Percentiles rank a stretch among this genome's conserved stretches.
Evolutionary conservation across 1,140 invertebrate genomes (phyloP).

Genomic region (Drosophila ercepeae): DNA sequence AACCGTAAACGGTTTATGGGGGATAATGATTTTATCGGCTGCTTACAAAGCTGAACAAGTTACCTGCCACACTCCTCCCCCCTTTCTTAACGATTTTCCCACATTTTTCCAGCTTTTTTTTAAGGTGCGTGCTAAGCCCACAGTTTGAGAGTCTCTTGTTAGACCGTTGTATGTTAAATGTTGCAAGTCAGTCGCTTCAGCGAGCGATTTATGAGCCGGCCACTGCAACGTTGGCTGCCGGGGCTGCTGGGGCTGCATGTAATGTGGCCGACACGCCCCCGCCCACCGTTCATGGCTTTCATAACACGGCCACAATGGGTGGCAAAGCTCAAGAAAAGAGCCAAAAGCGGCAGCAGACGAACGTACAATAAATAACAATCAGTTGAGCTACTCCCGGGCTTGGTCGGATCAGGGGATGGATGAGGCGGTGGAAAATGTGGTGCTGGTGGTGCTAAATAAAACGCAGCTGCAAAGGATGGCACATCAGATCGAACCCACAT

Average conservation of each 20-base stretch:
- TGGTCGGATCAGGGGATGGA: background rate
- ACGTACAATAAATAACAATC: conserved; percentile 38
- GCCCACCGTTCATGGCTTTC: conserved; percentile 22
- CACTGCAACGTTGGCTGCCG: conserved; percentile 25
- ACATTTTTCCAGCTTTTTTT: background rate
- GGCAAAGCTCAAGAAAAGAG: conserved; percentile 10
- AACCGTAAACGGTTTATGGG: background rate
- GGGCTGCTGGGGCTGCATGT: conserved; percentile 36
- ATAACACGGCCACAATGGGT: conserved; percentile 28
- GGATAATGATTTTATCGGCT: conserved; percentile 7
- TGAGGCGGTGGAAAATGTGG: background rate
- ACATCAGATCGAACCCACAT: background rate
- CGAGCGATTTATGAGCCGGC: conserved; percentile 36
- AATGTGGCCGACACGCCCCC: conserved; percentile 29
- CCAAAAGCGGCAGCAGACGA: conserved; percentile 39
- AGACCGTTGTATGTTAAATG: conserved; percentile 11
- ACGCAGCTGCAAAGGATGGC: conserved; percentile 42
- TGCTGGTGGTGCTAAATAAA: conserved; percentile 21
- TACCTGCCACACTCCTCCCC: background rate
- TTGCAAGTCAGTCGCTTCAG: conserved; percentile 13
- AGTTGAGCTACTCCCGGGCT: background rate
- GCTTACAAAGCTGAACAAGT: background rate
- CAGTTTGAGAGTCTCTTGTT: conserved; percentile 52
- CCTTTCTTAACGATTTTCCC: background rate
- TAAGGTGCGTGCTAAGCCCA: conserved; percentile 10